Conservation (phyloP, 2,113 vertebrate species). For the Trichechus manatus region DNA sequence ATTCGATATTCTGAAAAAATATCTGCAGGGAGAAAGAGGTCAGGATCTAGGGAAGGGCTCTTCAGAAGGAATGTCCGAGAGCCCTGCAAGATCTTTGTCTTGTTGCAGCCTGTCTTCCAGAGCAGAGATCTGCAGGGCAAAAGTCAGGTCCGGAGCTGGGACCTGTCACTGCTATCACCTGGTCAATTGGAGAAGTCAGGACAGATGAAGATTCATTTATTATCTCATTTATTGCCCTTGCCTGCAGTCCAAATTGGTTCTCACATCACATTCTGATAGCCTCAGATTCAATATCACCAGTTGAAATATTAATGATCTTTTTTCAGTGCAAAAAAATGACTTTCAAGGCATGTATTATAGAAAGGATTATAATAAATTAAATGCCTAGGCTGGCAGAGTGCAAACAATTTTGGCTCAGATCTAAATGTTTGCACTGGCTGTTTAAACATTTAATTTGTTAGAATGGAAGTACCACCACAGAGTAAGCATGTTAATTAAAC, state of each 20-base stretch:
- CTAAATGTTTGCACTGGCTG: constrained; percentile 91
- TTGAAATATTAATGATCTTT: constrained; percentile 86
- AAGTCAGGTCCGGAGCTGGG: neutral
- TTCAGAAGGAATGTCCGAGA: neutral
- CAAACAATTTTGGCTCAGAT: constrained; percentile 90
- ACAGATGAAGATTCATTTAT: constrained; percentile 65
- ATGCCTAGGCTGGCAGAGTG: constrained; percentile 89
- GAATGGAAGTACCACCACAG: constrained; percentile 88
- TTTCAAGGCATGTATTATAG: constrained; percentile 88
- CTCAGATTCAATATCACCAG: constrained; percentile 86
- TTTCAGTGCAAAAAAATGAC: constrained; percentile 81
- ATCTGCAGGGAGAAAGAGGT: constrained; percentile 30
- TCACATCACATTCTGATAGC: constrained; percentile 83
- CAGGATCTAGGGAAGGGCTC: neutral
- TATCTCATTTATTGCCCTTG: constrained; percentile 73
- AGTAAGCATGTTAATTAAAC: constrained; percentile 91
- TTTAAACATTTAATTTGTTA: constrained; percentile 92
- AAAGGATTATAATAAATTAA: constrained; percentile 92
- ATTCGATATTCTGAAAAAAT: neutral
- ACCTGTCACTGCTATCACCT: constrained; percentile 71
- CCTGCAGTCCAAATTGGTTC: constrained; percentile 81
- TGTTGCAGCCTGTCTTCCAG: neutral
- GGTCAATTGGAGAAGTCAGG: constrained; percentile 57
- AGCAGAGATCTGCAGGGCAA: neutral
- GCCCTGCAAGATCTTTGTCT: neutral